phyloP scores from a whole-genome alignment of 64 coral and sea anemone species.

The Acropora tenuis region DNA sequence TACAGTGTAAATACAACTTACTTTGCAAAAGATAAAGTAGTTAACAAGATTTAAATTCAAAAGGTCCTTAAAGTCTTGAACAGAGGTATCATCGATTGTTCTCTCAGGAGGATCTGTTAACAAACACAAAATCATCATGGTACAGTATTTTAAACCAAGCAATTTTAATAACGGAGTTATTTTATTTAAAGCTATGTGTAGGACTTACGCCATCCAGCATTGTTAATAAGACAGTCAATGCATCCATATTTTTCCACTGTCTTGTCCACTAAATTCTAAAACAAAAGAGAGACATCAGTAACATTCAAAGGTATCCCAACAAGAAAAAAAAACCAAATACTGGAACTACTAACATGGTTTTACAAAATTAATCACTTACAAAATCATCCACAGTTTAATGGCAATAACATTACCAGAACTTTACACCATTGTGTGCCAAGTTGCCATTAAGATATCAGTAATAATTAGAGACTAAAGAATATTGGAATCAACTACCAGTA shows the following conservation, averaged over 20 bases:
- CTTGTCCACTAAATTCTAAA: conserved; percentile 84
- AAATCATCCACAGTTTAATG: too few relatives aligned
- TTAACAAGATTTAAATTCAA: conserved; percentile 89
- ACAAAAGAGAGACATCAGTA: neutral
- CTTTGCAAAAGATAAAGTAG: conserved; percentile 93
- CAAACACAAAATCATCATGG: neutral
- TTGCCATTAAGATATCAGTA: too few relatives aligned
- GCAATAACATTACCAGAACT: too few relatives aligned
- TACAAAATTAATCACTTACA: too few relatives aligned
- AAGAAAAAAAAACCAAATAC: neutral
- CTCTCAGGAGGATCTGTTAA: conserved; percentile 71
- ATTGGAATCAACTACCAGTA: too few relatives aligned
- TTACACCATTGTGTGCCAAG: too few relatives aligned
- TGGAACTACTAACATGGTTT: neutral
- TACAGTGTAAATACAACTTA: conserved; percentile 1
- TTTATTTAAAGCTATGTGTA: neutral
- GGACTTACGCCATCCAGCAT: conserved; percentile 98
- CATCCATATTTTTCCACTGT: conserved; percentile 91
- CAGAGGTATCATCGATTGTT: conserved; percentile 77
- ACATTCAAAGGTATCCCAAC: neutral
- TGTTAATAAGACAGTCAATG: conserved; percentile 93
- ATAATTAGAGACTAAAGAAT: too few relatives aligned
- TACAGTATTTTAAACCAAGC: too few relatives aligned
- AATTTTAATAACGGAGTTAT: too few relatives aligned
- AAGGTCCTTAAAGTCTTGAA: conserved; percentile 76